Evolutionary conservation across 2,113 vertebrate genomes (phyloP).

Genomic region (Marcusenius ussheri): DNA sequence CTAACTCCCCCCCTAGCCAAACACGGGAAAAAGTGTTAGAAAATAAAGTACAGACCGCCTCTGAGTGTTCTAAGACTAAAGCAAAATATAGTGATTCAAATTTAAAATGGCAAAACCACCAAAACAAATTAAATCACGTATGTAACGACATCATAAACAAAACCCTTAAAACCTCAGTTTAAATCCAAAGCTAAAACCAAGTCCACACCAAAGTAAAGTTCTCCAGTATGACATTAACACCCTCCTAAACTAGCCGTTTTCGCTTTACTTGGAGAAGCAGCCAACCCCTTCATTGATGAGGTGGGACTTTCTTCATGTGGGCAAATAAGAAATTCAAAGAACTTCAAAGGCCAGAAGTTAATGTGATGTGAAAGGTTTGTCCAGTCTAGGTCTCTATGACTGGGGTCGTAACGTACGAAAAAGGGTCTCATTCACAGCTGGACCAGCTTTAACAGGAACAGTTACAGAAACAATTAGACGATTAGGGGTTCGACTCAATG

Average conservation of each 20-base stretch:
- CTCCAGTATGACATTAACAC: neutral
- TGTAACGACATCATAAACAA: neutral
- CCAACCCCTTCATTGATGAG: neutral
- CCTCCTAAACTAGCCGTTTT: neutral
- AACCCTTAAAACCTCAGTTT: neutral
- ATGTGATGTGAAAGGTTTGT: neutral
- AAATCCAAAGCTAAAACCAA: neutral
- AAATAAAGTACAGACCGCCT: neutral
- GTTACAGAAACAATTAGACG: neutral
- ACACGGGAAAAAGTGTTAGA: neutral
- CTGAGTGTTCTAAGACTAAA: neutral
- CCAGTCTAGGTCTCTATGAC: neutral
- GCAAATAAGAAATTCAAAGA: neutral
- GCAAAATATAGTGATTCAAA: neutral
- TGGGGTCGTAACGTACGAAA: neutral
- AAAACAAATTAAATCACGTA: neutral
- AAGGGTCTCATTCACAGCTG: neutral
- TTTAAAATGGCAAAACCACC: neutral
- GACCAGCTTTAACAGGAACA: neutral
- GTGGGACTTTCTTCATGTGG: neutral
- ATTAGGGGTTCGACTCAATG: neutral
- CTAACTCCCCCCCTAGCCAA: neutral
- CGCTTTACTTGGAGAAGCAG: neutral
- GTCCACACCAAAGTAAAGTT: neutral
- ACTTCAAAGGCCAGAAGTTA: neutral